These are phyloP conservation scores for Octodon degus DNA, from an alignment of 2,113 vertebrate genomes.

Conservation along the genomic window DNA sequence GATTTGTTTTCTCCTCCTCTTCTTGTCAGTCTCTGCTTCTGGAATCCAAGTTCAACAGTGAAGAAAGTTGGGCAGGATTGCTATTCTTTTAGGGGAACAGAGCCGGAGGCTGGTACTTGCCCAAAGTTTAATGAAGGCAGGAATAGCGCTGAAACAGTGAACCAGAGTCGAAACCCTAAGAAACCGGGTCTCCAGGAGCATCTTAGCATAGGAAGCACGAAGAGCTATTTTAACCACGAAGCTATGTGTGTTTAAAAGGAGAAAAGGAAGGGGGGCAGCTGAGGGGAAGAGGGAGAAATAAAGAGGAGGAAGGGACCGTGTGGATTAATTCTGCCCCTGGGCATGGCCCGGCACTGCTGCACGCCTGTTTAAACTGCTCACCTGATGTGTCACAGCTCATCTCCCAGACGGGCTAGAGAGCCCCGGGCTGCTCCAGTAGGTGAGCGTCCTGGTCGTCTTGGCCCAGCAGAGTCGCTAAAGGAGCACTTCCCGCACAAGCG, in stretches of 20 bases:
- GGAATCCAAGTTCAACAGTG: neutral
- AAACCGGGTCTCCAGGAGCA: neutral
- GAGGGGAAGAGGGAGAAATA: neutral
- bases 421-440: fast-evolving
- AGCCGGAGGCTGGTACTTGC: neutral
- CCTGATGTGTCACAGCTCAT: too few relatives aligned
- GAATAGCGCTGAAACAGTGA: neutral
- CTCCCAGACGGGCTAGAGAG: too few relatives aligned
- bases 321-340: fast-evolving
- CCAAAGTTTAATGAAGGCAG: neutral
- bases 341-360: neutral
- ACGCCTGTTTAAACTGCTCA: neutral
- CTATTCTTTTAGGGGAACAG: neutral
- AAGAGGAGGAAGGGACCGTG: too few relatives aligned
- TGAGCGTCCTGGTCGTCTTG: fast-evolving
- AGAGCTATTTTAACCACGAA: neutral
- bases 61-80: neutral
- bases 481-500: too few relatives aligned
- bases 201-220: neutral
- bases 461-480: neutral
- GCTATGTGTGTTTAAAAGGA: neutral
- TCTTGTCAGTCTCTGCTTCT: neutral
- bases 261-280: neutral
- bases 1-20: neutral
- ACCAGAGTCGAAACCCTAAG: neutral